Conservation (phyloP, 1,140 invertebrate genomes). For the Stegodyphus mimosarum region DNA sequence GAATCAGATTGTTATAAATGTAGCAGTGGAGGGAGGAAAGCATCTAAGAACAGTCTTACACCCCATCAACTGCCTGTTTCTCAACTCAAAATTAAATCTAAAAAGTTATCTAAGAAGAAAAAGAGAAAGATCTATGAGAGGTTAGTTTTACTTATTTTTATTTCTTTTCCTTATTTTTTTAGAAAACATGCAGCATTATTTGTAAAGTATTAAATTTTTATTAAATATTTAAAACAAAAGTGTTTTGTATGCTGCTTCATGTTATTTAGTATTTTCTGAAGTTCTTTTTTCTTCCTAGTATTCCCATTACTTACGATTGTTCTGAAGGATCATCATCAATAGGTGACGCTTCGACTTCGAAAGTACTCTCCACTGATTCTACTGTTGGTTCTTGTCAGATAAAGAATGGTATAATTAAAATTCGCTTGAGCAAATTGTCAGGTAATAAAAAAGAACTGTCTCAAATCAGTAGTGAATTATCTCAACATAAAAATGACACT, state of each 20-base stretch:
- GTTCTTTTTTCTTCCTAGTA: neutral
- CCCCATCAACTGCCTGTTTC: neutral
- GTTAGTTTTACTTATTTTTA: neutral
- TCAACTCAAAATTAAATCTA: constrained; percentile 14
- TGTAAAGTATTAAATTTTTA: too few species aligned
- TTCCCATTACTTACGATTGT: too few species aligned
- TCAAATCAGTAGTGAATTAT: constrained; percentile 29
- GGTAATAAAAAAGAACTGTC: constrained; percentile 8
- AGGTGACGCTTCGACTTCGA: neutral
- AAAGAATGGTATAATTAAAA: constrained; percentile 56
- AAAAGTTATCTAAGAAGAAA: constrained; percentile 38
- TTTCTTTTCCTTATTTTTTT: too few species aligned
- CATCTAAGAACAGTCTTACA: too few species aligned
- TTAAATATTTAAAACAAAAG: too few species aligned
- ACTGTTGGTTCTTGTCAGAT: constrained; percentile 41
- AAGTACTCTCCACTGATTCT: constrained; percentile 3
- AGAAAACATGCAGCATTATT: too few species aligned
- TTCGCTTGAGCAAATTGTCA: constrained; percentile 40
- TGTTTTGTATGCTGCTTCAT: neutral
- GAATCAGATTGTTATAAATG: too few species aligned
- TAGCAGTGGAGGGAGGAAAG: too few species aligned
- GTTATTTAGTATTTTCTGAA: neutral
- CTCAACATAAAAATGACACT: constrained; percentile 19
- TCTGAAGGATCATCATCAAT: constrained; percentile 4
- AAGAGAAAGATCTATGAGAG: constrained; percentile 42